Conservation (phyloP, 2,797 vertebrate genomes). For the Cuniculus paca region DNA sequence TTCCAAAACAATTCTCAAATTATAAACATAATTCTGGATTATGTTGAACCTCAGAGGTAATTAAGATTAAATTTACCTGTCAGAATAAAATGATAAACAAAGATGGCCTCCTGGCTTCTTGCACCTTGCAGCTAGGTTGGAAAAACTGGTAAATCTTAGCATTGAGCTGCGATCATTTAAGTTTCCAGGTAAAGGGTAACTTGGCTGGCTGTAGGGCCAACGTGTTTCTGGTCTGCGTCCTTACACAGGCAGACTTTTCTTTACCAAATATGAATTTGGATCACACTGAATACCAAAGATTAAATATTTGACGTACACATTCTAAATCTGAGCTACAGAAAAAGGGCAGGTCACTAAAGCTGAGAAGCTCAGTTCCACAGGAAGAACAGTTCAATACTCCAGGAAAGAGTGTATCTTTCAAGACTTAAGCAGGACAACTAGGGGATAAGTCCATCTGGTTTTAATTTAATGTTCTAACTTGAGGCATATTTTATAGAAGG, state of each 20-base stretch:
- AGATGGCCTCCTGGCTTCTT: neutral
- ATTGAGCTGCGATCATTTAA: neutral
- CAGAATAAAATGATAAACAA: slow-evolving; percentile 46
- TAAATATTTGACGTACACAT: neutral
- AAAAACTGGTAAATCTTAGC: neutral
- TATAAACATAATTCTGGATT: slow-evolving; percentile 42
- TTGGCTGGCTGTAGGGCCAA: neutral
- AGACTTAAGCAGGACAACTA: neutral
- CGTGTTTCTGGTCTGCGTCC: neutral
- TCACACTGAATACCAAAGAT: slow-evolving; percentile 39
- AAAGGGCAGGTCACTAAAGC: neutral
- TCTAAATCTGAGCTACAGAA: slow-evolving; percentile 31
- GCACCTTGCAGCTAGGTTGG: neutral
- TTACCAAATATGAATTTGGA: neutral
- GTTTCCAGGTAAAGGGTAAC: neutral
- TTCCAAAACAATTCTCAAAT: neutral
- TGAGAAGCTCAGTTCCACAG: neutral
- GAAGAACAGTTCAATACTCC: neutral
- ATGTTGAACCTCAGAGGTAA: slow-evolving; percentile 5
- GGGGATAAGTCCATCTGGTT: slow-evolving; percentile 7
- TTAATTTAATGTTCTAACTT: slow-evolving; percentile 58
- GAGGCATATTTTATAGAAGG: slow-evolving; percentile 55
- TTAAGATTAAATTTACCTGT: neutral
- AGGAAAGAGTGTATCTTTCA: neutral
- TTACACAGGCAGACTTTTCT: neutral